Percentiles rank a stretch among this genome's conserved stretches.
These are phyloP conservation scores for Nemotelus pantherinus DNA, from an alignment of 2,888 invertebrate genomes.

Conservation along the genomic window DNA sequence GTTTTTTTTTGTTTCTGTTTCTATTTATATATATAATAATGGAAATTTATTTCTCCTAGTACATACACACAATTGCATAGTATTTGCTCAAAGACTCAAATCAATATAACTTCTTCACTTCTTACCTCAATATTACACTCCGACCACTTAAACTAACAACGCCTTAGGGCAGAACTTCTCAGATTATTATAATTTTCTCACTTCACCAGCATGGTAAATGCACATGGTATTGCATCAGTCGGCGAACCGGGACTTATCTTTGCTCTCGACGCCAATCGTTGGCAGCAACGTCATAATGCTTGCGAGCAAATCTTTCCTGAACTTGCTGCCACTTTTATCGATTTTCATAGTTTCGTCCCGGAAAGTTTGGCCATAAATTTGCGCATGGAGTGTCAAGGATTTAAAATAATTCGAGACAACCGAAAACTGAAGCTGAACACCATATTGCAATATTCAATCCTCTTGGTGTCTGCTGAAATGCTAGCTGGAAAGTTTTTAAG, in stretches of 20 bases:
- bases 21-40: no score
- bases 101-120: no score
- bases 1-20: no score
- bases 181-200: conserved; percentile 21
- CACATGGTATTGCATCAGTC: not conserved
- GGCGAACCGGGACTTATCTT: conserved; percentile 1
- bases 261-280: conserved; percentile 4
- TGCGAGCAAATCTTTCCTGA: conserved; percentile 24
- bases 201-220: not conserved
- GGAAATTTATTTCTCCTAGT: no score
- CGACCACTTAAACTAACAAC: not conserved
- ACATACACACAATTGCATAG: no score
- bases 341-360: conserved; percentile 40
- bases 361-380: conserved; percentile 45
- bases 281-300: conserved; percentile 9
- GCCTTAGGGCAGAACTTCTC: not conserved
- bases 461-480: conserved; percentile 30
- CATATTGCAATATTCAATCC: conserved; percentile 44
- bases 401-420: conserved; percentile 46
- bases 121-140: not conserved
- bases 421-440: conserved; percentile 33
- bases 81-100: no score
- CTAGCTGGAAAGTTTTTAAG: conserved; percentile 39
- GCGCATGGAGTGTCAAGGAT: conserved; percentile 33
- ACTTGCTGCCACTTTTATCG: conserved; percentile 38